Evolutionary conservation across 2,113 vertebrate species (phyloP), one percentile per base, ranked within the genome.

Genomic region (Apodemus speciosus): DNA sequence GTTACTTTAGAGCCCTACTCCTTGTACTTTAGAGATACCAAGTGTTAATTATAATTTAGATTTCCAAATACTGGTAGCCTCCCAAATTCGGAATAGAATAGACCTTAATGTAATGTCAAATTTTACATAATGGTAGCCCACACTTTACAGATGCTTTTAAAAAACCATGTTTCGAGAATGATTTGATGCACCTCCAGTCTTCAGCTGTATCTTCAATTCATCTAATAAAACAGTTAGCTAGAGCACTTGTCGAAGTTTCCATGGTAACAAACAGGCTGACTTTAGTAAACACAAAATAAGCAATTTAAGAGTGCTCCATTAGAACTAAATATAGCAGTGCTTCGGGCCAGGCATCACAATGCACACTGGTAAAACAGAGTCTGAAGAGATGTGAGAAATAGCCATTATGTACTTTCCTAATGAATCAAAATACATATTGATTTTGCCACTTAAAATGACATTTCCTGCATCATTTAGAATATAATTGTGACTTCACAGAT

Each of bases 271-370:
- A 97, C 88, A 81, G 96, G 97, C 97, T 97, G 95, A 97, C 97
- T 98, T 98, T 98, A 98, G 98, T 98, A 98, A 98, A 98, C 97
- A 98, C 98, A 98, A 98, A 98, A 98, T 98, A 98, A 98, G 97
- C 98, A 98, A 98, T 98, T 98, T 98, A 98, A 97, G 97, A 95
- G 96, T 96, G 97, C 97, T 98, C 97, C 90, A 98, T 97, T 98
- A 98, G 95, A 90, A 92, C 97, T 98, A 98, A 98, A 98, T 98
- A 98, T 98, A 98, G 98, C 97, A 97, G 56, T 88, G 97, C 98
- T 98, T 97, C 96, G 98, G 98, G 97, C 97, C 93, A 97, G 93
- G 93, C 91, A 96, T 97, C 96, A 97, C 95, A 97, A 97, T 96
- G 94, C 53, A 97, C 89, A 96, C 95, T 98, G 96, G 96, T 98